Evolutionary conservation across 92 coral and sea anemone species (phyloP).

Genomic region (Phenganax marumi): DNA sequence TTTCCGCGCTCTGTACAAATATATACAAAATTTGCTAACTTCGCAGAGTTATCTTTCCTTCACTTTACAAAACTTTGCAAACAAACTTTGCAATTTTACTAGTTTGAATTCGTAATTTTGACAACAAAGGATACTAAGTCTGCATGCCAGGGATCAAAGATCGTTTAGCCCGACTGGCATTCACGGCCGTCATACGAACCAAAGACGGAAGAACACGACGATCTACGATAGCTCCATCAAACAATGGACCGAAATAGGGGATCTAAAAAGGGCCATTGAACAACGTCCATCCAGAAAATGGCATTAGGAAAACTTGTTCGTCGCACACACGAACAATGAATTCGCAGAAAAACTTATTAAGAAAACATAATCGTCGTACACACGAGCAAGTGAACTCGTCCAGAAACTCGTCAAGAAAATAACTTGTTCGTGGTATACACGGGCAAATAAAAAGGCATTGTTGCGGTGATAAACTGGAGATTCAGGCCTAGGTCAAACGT

Average conservation of each 20-base stretch:
- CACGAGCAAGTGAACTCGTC: too few species aligned
- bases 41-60: too few species aligned
- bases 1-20: too few species aligned
- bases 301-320: neutral
- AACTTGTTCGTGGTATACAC: too few species aligned
- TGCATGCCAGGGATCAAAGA: slow-evolving; percentile 84
- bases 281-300: neutral
- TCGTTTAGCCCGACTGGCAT: slow-evolving; percentile 90
- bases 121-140: slow-evolving; percentile 88
- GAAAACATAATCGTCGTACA: too few species aligned
- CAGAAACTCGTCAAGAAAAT: too few species aligned
- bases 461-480: too few species aligned
- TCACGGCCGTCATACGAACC: slow-evolving; percentile 91
- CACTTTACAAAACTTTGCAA: too few species aligned
- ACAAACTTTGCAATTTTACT: neutral
- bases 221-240: slow-evolving; percentile 92
- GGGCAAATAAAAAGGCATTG: too few species aligned
- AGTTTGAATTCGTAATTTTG: neutral
- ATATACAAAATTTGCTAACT: too few species aligned
- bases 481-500: too few species aligned
- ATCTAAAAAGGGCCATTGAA: slow-evolving; percentile 54
- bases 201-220: slow-evolving; percentile 87
- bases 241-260: slow-evolving; percentile 87
- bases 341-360: neutral
- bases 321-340: too few species aligned